Base-by-base conservation (phyloP, 2,797 vertebrate species). In the Coregonus ussuriensis region DNA sequence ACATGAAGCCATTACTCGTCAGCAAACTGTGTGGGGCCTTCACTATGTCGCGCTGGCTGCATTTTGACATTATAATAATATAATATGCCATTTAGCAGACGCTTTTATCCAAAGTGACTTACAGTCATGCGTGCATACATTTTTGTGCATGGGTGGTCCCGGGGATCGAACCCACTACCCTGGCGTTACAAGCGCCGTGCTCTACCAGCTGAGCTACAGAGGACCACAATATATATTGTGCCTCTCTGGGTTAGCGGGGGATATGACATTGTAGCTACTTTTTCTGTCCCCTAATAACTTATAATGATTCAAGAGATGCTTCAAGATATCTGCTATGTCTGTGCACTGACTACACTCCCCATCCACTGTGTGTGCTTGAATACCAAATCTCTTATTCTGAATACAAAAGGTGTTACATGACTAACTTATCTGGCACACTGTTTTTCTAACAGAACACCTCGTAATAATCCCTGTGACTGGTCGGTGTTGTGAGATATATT, bases 1-100 rank as follows among this genome's bases (percentile, higher is more conserved):
- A 71, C 67, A 67, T 21, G 59, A 76, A 79, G 66, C 76, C 67
- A 85, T 80, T 74, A 80, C 73, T 62, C 79, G 84, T 75, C 72
- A 77, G 73, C 71, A 77, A 84, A 67, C 75, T 70, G 71, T 21
- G 25, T 74, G 47, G 47, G 31, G 74, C 37, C 51, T 77, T 33
- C 9, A 7, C 82, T 15, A 6, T 67, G 74, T 84, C 83, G 68
- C 14, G 77, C 79, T 59, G 31, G 80, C 69, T 72, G 76, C 72
- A 21, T 84, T 78, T 15, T 67, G 65, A 62, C 75, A 79, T 66
- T 74, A 25, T 25, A 25, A 25, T 25, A 25, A 25, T 25, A 25
- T 25, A 25, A 25, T 25, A 25, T 25, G 25, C 25, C 25, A 25
- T 25, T 25, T 25, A 25, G 25, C 25, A 25, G 25, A 25, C 25